Conservation (phyloP, 2,888 invertebrate species). For the Drosophila rellima region DNA sequence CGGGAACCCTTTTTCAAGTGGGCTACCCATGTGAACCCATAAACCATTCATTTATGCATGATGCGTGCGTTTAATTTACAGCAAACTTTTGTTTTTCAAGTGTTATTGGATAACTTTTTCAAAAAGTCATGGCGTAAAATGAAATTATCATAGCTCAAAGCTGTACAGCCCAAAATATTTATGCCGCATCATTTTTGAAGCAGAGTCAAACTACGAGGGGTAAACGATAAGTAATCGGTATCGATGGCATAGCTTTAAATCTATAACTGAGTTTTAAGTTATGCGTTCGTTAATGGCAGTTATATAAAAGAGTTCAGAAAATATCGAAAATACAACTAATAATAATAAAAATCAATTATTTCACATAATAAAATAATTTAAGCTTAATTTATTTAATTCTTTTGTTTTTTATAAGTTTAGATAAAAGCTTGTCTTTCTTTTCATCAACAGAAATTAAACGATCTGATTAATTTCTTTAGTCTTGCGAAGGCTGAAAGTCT, state of each 20-base stretch:
- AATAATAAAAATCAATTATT: too few relatives aligned
- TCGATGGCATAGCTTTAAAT: too few relatives aligned
- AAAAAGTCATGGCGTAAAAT: constrained; percentile 65
- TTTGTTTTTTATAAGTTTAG: too few relatives aligned
- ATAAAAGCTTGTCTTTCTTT: too few relatives aligned
- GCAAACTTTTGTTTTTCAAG: constrained; percentile 62
- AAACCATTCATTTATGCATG: constrained; percentile 56
- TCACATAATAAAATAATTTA: too few relatives aligned
- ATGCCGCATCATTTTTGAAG: constrained; percentile 47
- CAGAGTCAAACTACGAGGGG: constrained; percentile 8
- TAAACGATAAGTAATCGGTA: not conserved
- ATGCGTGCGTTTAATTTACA: constrained; percentile 65
- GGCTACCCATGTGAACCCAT: constrained; percentile 35
- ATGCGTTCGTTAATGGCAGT: too few relatives aligned
- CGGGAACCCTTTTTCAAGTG: constrained; percentile 70
- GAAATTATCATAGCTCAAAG: constrained; percentile 54
- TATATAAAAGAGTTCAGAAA: too few relatives aligned
- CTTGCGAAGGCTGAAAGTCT: not conserved
- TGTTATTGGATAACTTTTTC: constrained; percentile 68
- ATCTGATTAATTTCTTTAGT: not conserved
- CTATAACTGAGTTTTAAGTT: not conserved
- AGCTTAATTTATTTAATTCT: too few relatives aligned
- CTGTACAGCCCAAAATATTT: constrained; percentile 28
- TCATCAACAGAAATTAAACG: too few relatives aligned
- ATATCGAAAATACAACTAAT: too few relatives aligned